Percentiles rank a stretch among this genome's conserved stretches.
phyloP scores from a whole-genome alignment of 2,113 vertebrate species.

The Beaufortia kweichowensis region DNA sequence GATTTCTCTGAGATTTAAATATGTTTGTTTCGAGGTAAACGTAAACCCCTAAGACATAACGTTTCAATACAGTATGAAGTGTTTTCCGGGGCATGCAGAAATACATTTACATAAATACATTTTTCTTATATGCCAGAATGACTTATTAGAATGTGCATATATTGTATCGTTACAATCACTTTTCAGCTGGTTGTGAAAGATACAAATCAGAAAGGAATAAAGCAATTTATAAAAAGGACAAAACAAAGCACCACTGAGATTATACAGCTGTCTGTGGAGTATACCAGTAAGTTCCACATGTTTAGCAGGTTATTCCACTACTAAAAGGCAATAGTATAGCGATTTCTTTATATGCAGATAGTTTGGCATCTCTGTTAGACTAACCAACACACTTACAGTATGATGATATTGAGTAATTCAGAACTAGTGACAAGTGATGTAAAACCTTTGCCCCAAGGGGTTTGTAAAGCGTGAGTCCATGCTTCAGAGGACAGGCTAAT shows the following conservation, averaged over 20 bases:
- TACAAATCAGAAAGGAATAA: conserved; percentile 18
- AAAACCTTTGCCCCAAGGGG: conserved; percentile 33
- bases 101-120: conserved; percentile 30
- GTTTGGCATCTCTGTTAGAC: neutral
- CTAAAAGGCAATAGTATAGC: neutral
- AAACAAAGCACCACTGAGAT: neutral
- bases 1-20: conserved; percentile 18
- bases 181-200: conserved; percentile 10
- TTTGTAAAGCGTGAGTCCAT: conserved; percentile 46
- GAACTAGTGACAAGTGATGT: conserved; percentile 24
- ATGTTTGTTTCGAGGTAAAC: neutral
- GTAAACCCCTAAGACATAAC: conserved; percentile 3
- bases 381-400: neutral
- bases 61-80: conserved; percentile 1
- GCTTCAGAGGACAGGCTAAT: conserved; percentile 40
- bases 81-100: neutral
- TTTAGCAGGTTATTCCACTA: neutral
- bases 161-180: neutral
- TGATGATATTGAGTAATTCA: conserved; percentile 5
- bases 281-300: neutral
- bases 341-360: conserved; percentile 4
- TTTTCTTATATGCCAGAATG: conserved; percentile 16
- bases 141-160: conserved; percentile 8
- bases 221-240: conserved; percentile 8
- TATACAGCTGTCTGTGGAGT: conserved; percentile 7